Evolutionary conservation across 23 tunicate species (phyloP).

Genomic region (Trididemnum nubilum): DNA sequence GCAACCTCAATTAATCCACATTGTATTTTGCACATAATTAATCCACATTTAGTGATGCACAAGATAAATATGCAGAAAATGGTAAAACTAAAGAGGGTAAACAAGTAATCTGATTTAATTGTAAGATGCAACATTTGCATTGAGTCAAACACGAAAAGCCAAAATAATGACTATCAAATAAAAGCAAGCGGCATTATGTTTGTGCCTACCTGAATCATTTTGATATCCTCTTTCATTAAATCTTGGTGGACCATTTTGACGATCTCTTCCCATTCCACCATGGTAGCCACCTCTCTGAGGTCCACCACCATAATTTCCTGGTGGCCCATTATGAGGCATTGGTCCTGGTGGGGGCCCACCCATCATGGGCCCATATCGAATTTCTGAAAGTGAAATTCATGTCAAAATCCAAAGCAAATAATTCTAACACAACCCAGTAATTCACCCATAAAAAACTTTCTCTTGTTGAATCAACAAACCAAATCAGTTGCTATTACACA

Average conservation of each 20-base stretch:
- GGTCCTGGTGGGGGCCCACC: conserved; percentile 73
- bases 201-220: conserved; percentile 38
- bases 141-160: too few species aligned
- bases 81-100: too few species aligned
- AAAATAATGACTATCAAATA: too few species aligned
- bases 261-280: conserved; percentile 55
- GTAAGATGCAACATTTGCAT: too few species aligned
- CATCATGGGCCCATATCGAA: conserved; percentile 79
- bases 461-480: background rate
- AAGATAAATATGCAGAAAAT: too few species aligned
- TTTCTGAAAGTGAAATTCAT: conserved; percentile 38
- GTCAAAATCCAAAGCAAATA: background rate
- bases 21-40: too few species aligned
- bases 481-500: too few species aligned
- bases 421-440: background rate
- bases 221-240: conserved; percentile 67
- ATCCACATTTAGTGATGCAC: too few species aligned
- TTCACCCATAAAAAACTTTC: background rate
- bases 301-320: conserved; percentile 47
- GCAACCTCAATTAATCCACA: too few species aligned
- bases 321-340: conserved; percentile 70
- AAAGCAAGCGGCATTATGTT: too few species aligned
- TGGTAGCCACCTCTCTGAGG: conserved; percentile 65
- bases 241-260: conserved; percentile 67
- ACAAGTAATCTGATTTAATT: too few species aligned